These are phyloP conservation scores for Anisognathus igniventris DNA, from an alignment of 2,797 vertebrate species.

Conservation along the genomic window DNA sequence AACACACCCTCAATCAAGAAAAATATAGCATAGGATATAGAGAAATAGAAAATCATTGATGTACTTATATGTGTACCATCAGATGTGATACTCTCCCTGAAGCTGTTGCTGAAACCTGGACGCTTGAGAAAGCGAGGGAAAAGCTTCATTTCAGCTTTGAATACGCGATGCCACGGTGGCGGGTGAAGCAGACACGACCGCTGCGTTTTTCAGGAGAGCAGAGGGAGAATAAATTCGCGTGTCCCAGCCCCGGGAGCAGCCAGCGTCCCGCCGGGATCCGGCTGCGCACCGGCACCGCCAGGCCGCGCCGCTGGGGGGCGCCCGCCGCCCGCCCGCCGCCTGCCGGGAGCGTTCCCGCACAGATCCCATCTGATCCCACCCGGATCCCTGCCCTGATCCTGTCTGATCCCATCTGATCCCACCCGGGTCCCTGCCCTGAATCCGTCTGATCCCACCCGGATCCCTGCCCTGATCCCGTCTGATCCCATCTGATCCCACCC, in stretches of 20 bases:
- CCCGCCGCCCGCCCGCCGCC: background rate
- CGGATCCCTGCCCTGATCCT: too few species aligned
- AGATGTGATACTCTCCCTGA: background rate
- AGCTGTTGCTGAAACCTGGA: background rate
- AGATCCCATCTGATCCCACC: too few species aligned
- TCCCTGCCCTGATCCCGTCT: background rate
- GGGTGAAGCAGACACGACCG: background rate
- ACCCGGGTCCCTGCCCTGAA: too few species aligned
- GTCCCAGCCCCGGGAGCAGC: background rate
- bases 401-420: too few species aligned
- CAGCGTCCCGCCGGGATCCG: background rate
- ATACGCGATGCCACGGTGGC: background rate
- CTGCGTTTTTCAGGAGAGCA: background rate
- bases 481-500: too few species aligned
- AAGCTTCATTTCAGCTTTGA: background rate
- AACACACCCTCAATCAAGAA: background rate
- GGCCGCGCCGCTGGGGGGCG: background rate
- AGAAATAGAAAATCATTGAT: background rate
- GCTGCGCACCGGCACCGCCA: rapidly evolving
- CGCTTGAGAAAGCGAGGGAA: rapidly evolving
- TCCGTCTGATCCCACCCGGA: background rate
- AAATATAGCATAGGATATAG: background rate
- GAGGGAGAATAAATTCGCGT: rapidly evolving
- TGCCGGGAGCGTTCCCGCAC: background rate
- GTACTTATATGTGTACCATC: rapidly evolving